Percentiles rank a stretch among this genome's conserved stretches.
phyloP scores from a whole-genome alignment of 2,113 vertebrate species.

The Leucopsar rothschildi region DNA sequence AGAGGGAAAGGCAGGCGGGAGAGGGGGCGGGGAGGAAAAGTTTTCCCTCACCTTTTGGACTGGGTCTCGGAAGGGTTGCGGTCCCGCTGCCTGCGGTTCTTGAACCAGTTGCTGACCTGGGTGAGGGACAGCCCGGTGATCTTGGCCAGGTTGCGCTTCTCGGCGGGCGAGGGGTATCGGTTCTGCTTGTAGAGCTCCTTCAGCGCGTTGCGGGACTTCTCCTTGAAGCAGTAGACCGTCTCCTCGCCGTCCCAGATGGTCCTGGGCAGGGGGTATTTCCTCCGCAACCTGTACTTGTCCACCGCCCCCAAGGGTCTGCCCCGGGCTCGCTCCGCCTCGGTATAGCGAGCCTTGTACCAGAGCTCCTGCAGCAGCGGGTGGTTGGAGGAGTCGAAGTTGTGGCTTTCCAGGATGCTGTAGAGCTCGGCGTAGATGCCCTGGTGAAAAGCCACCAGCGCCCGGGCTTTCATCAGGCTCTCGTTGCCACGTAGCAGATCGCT shows the following conservation, averaged over 20 bases:
- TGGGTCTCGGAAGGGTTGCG: slow-evolving; percentile 95
- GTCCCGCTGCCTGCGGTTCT: slow-evolving; percentile 97
- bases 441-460: slow-evolving; percentile 97
- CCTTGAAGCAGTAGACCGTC: slow-evolving; percentile 99
- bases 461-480: slow-evolving; percentile 98
- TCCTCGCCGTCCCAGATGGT: slow-evolving; percentile 99
- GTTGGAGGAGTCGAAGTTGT: slow-evolving; percentile 93
- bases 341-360: slow-evolving; percentile 98
- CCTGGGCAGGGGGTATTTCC: slow-evolving; percentile 96
- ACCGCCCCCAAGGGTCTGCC: slow-evolving; percentile 96
- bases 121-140: slow-evolving; percentile 98
- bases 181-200: slow-evolving; percentile 98
- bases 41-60: slow-evolving; percentile 90
- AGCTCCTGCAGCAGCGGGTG: slow-evolving; percentile 96
- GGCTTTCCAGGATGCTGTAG: slow-evolving; percentile 96
- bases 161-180: slow-evolving; percentile 95
- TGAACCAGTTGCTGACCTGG: slow-evolving; percentile 99
- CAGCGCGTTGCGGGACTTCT: slow-evolving; percentile 96
- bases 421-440: slow-evolving; percentile 96
- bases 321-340: slow-evolving; percentile 95
- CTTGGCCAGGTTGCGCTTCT: slow-evolving; percentile 96
- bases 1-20: slow-evolving; percentile 30
- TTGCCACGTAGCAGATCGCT: slow-evolving; percentile 96
- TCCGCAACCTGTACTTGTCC: slow-evolving; percentile 97
- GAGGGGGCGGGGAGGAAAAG: slow-evolving; percentile 52